These are phyloP conservation scores for Bilobella aurantiaca DNA, from an alignment of 1,140 invertebrate genomes.

Conservation along the genomic window DNA sequence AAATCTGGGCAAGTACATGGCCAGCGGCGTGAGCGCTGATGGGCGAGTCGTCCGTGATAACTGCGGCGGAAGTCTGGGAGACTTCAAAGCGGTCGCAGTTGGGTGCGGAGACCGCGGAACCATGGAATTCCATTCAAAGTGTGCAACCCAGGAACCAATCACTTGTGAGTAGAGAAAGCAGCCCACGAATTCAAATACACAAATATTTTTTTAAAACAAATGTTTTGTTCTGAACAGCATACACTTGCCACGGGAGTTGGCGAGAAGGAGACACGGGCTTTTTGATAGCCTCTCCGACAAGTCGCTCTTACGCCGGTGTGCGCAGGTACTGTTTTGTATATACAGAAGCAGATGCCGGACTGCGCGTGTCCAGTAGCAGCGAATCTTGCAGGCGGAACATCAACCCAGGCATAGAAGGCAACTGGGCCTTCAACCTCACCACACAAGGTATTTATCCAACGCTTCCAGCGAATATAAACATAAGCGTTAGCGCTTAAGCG, in stretches of 20 bases:
- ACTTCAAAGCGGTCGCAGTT: conserved; percentile 29
- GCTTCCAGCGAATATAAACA: too few relatives aligned
- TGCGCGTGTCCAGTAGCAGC: conserved; percentile 46
- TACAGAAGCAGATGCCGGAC: conserved; percentile 41
- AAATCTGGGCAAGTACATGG: conserved; percentile 35
- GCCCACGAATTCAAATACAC: background rate
- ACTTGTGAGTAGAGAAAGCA: conserved; percentile 32
- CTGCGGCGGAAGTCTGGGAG: conserved; percentile 17
- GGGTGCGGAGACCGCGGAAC: conserved; percentile 36
- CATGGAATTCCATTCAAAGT: conserved; percentile 38
- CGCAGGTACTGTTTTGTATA: conserved; percentile 53
- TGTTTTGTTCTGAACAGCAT: conserved; percentile 43
- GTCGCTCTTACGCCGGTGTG: conserved; percentile 46
- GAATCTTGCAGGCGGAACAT: conserved; percentile 47
- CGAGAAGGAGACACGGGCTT: conserved; percentile 54
- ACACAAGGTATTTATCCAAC: too few relatives aligned
- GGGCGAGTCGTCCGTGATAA: conserved; percentile 13
- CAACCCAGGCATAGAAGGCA: conserved; percentile 39
- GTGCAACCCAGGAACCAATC: conserved; percentile 35
- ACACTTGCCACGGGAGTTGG: conserved; percentile 57
- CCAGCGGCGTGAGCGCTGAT: conserved; percentile 20
- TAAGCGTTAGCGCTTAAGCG: too few relatives aligned
- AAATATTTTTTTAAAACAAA: background rate
- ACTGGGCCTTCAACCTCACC: conserved; percentile 48
- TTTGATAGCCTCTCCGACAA: conserved; percentile 49